Base-by-base conservation (phyloP, 1,140 invertebrate species). In the Maconellicoccus hirsutus region DNA sequence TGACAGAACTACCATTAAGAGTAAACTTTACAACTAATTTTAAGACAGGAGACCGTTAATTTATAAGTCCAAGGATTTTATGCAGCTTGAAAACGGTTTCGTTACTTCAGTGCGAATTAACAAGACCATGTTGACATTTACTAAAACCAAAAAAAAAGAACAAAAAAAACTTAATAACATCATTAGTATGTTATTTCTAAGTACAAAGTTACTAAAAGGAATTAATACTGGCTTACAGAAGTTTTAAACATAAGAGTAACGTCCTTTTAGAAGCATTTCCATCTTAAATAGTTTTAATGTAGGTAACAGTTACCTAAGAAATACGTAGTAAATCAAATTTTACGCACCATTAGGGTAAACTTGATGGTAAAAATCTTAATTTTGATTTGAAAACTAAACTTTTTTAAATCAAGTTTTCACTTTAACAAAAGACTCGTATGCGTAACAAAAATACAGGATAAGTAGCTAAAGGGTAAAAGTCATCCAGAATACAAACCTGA, bases 11-110 rank as follows among this genome's bases (percentile, higher is more conserved):
- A 16, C 42, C 42, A 52, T 52, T 52, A 52, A 52, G 42, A 16
- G 42, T 52, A 52, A 52, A 52, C 42, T 52, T 52, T 52, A 52
- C 42, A 52, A 16, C 42, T 52, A 52, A 52, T 52, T 52, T 52
- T 19, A 52, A 52, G 42, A 52, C 42, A 52, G n/a, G 12, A 52
- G 42, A 16, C 42, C 6, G 42, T 52, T 52, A 52, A 52, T 52
- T 52, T 52, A 52, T 52, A 52, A 14, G 42, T 14, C 42, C 42
- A 52, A 16, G 6, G 29, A 33, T 2, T 16, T 19, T 8, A 19
- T 16, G 42, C n/a, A 8, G 42, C 12, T 33, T 33, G n/a, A 52
- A 52, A 52, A 52, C 16, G 12, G 6, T 52, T 52, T 16, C 12
- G 42, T 52, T 8, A 52, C 12, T 52, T 52, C 12, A 16, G n/a